phyloP scores from a whole-genome alignment of 2,888 invertebrate species.

The Rhyacophila evoluta region DNA sequence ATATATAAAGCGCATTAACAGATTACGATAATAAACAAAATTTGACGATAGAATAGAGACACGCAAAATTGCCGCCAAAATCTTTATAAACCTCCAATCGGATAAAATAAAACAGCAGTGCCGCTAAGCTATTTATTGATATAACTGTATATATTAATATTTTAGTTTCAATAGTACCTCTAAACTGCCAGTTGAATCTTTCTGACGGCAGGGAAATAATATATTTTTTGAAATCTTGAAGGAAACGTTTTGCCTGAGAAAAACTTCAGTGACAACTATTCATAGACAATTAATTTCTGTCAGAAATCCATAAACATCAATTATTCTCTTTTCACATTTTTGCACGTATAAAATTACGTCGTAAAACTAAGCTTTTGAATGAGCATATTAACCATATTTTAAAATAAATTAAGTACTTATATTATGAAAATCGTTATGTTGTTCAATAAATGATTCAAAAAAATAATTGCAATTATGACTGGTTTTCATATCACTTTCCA shows the following conservation, averaged over 20 bases:
- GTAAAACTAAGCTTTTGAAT: no score
- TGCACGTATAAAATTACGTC: no score
- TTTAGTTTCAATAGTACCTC: neutral
- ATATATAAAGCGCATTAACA: neutral
- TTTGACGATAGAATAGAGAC: neutral
- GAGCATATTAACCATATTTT: no score
- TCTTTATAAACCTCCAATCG: neutral
- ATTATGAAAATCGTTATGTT: no score
- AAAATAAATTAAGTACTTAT: no score
- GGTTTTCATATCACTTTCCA: no score
- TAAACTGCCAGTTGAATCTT: neutral
- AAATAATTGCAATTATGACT: no score
- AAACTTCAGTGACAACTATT: neutral
- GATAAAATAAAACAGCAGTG: neutral
- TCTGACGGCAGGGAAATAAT: neutral
- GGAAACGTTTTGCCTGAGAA: neutral
- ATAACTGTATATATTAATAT: neutral
- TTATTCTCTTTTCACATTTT: no score
- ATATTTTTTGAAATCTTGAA: neutral
- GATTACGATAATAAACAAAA: neutral
- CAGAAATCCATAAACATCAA: no score
- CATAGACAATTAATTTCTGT: neutral
- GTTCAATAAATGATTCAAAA: no score
- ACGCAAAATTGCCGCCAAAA: constrained; percentile 50
- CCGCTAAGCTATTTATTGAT: neutral